Conservation (phyloP, 2,888 invertebrate genomes). For the Xanthorhoe spadicearia region DNA sequence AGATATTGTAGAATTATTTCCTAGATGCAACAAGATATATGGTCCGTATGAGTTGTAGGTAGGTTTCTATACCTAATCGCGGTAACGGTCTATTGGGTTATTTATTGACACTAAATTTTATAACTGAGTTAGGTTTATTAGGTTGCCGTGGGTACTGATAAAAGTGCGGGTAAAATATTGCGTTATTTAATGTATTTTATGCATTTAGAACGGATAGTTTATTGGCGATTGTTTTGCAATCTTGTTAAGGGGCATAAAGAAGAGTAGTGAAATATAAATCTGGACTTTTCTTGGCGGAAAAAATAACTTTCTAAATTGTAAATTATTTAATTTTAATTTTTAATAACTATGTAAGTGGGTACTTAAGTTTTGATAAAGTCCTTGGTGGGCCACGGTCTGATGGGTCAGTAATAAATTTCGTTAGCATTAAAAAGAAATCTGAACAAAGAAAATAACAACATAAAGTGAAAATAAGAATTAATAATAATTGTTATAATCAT, state of each 20-base stretch:
- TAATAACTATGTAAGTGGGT: no score
- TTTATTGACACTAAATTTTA: slow-evolving; percentile 79
- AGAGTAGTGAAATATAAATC: slow-evolving; percentile 16
- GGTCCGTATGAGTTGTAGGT: slow-evolving; percentile 52
- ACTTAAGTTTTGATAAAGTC: no score
- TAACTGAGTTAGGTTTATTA: slow-evolving; percentile 69
- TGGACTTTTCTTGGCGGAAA: no score
- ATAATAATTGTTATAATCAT: no score
- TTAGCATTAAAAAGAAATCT: no score
- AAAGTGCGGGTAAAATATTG: slow-evolving; percentile 45
- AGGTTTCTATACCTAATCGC: slow-evolving; percentile 55
- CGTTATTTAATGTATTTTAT: slow-evolving; percentile 43
- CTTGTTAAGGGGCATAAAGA: slow-evolving; percentile 24
- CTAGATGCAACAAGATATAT: slow-evolving; percentile 69
- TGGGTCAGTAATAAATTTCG: no score
- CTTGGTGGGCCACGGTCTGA: no score
- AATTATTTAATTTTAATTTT: no score
- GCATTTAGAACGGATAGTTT: slow-evolving; percentile 44
- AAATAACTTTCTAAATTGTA: no score
- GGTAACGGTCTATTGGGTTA: slow-evolving; percentile 72
- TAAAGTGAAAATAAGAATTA: no score
- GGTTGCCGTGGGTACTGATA: slow-evolving; percentile 54
- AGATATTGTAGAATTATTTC: slow-evolving; percentile 84
- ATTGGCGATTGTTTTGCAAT: slow-evolving; percentile 46
- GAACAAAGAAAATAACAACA: neutral